Conservation (phyloP, 1,140 invertebrate species). For the Drosophila ohnishii region DNA sequence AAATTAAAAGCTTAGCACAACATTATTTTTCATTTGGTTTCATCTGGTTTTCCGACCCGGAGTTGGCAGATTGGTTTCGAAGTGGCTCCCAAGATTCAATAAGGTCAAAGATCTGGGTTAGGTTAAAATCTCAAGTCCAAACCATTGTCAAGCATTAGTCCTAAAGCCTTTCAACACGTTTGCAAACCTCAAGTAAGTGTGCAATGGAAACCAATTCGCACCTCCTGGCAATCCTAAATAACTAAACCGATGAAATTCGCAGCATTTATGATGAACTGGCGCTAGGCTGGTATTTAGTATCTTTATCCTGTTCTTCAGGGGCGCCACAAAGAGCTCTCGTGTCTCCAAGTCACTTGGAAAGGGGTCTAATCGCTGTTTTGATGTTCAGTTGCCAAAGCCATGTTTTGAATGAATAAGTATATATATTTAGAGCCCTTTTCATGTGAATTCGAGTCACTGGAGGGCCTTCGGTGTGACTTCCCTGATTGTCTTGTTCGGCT, state of each 20-base stretch:
- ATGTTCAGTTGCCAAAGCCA: not conserved
- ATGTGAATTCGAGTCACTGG: not conserved
- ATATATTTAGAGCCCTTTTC: not conserved
- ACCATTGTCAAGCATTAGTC: slow-evolving; percentile 6
- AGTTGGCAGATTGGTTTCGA: slow-evolving; percentile 16
- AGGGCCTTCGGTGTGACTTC: slow-evolving; percentile 4
- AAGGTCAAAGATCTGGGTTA: not conserved
- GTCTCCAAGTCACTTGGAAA: not conserved
- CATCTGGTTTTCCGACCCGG: slow-evolving; percentile 4
- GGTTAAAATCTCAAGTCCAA: slow-evolving; percentile 1
- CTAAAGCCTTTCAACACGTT: not conserved
- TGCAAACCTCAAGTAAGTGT: not conserved
- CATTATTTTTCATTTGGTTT: slow-evolving; percentile 31
- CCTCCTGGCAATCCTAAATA: slow-evolving; percentile 7
- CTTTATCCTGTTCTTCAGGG: slow-evolving; percentile 3
- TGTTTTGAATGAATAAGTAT: not conserved
- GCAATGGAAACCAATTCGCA: slow-evolving; percentile 15
- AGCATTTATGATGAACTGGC: slow-evolving; percentile 26
- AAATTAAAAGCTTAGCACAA: slow-evolving; percentile 73
- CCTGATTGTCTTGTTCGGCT: slow-evolving; percentile 23
- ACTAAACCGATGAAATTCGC: slow-evolving; percentile 22
- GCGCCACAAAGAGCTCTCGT: not conserved
- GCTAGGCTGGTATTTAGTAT: slow-evolving; percentile 30
- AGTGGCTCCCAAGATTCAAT: slow-evolving; percentile 2
- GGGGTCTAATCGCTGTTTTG: not conserved